Percentiles rank a stretch among this genome's conserved stretches.
These are phyloP conservation scores for Lacerta viridis DNA, from an alignment of 2,797 vertebrate genomes.

Conservation along the genomic window DNA sequence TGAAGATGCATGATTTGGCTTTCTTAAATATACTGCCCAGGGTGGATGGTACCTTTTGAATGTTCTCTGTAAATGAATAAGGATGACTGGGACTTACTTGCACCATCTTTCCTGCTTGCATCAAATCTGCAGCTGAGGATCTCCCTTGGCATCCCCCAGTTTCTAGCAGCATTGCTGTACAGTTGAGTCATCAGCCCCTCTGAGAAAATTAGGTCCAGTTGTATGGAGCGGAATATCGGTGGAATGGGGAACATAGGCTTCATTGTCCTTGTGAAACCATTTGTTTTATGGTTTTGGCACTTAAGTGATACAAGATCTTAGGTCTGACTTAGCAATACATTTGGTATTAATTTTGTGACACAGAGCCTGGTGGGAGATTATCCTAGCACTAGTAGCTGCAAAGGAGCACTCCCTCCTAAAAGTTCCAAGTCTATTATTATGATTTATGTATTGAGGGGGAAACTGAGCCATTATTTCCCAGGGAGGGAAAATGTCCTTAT, in stretches of 20 bases:
- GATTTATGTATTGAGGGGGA: not conserved
- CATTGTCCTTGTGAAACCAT: not conserved
- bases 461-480: slow-evolving; percentile 7
- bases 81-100: not conserved
- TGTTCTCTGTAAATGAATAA: not conserved
- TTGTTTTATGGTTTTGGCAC: not conserved
- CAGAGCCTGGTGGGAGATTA: not conserved
- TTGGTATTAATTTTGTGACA: slow-evolving; percentile 6
- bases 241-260: not conserved
- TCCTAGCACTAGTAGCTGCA: not conserved
- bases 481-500: not conserved
- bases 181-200: not conserved
- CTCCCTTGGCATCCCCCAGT: not conserved
- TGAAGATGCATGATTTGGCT: not conserved
- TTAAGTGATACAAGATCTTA: not conserved
- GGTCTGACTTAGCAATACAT: not conserved
- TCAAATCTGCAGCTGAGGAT: not conserved
- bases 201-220: slow-evolving; percentile 13
- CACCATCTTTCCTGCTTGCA: not conserved
- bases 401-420: not conserved
- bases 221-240: not conserved
- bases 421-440: not conserved
- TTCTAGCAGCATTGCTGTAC: not conserved
- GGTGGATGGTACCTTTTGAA: not conserved
- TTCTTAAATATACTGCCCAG: not conserved